Percentiles rank a stretch among this genome's conserved stretches.
These are phyloP conservation scores for Ochropleura plecta DNA, from an alignment of 2,888 invertebrate genomes.

Conservation along the genomic window DNA sequence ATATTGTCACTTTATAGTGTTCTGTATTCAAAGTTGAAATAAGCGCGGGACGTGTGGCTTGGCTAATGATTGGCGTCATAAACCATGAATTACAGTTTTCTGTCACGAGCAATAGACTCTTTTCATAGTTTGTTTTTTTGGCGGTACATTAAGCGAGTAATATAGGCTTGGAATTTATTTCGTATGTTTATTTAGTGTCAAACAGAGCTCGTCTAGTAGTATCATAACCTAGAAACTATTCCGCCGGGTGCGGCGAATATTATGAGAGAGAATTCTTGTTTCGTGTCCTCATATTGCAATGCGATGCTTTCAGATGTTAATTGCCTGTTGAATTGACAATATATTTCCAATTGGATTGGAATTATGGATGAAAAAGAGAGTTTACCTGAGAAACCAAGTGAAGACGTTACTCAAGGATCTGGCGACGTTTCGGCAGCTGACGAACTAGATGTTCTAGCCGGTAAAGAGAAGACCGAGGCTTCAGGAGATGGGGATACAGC, in stretches of 20 bases:
- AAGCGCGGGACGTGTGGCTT: conserved; percentile 87
- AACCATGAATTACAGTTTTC: conserved; percentile 59
- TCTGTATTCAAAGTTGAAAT: conserved; percentile 66
- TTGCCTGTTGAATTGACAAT: conserved; percentile 63
- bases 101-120: conserved; percentile 19
- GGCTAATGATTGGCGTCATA: conserved; percentile 79
- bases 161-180: conserved; percentile 9
- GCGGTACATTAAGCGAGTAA: not conserved
- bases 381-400: conserved; percentile 71
- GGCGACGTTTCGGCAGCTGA: conserved; percentile 51
- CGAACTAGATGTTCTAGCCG: conserved; percentile 46
- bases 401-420: conserved; percentile 63
- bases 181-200: conserved; percentile 42
- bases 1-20: not conserved
- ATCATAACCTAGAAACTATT: conserved; percentile 84
- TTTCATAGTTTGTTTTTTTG: conserved; percentile 6
- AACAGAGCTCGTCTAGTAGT: conserved; percentile 55
- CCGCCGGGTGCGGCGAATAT: conserved; percentile 80
- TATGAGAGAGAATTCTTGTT: conserved; percentile 43
- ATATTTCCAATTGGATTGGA: conserved; percentile 75
- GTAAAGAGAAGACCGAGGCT: conserved; percentile 4
- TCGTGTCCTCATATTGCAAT: not conserved
- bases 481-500: conserved; percentile 4
- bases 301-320: conserved; percentile 79
- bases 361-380: conserved; percentile 85